Conservation (phyloP, 1,140 invertebrate genomes). For the Plutomurus gul region DNA sequence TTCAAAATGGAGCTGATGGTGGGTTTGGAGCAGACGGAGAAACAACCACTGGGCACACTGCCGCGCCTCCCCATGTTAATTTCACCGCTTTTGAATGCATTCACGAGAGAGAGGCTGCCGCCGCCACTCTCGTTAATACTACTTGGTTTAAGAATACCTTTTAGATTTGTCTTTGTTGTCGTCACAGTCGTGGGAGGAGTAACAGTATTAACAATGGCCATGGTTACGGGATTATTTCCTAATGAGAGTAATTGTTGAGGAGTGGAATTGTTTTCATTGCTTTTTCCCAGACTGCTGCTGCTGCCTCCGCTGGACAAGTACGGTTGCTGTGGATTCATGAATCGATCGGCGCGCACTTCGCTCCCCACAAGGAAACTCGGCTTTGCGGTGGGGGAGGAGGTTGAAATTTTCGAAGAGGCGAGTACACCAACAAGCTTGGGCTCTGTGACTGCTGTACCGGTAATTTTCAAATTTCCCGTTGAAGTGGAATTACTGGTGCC, state of each 20-base stretch:
- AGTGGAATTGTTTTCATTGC: background rate
- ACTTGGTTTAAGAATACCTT: slow-evolving; percentile 14
- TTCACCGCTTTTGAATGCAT: background rate
- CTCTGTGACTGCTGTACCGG: background rate
- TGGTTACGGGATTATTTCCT: background rate
- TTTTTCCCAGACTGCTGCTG: slow-evolving; percentile 1
- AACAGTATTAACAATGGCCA: background rate
- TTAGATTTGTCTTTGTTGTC: background rate
- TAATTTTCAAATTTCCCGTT: background rate
- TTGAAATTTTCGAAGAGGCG: too few species aligned
- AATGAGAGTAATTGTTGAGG: background rate
- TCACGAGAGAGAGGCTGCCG: background rate
- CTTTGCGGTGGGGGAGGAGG: background rate
- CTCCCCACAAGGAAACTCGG: slow-evolving; percentile 5
- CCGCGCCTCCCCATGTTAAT: slow-evolving; percentile 16
- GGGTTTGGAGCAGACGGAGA: slow-evolving; percentile 6
- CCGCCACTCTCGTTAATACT: slow-evolving; percentile 4
- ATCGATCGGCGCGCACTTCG: slow-evolving; percentile 4
- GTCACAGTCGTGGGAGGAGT: background rate
- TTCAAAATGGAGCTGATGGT: slow-evolving; percentile 35
- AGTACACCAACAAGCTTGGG: too few species aligned
- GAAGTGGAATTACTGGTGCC: slow-evolving; percentile 27
- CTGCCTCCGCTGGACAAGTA: background rate
- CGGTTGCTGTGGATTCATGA: background rate
- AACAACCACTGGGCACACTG: slow-evolving; percentile 36